Base-by-base conservation (phyloP, 2,888 invertebrate species). In the Thera obeliscata region DNA sequence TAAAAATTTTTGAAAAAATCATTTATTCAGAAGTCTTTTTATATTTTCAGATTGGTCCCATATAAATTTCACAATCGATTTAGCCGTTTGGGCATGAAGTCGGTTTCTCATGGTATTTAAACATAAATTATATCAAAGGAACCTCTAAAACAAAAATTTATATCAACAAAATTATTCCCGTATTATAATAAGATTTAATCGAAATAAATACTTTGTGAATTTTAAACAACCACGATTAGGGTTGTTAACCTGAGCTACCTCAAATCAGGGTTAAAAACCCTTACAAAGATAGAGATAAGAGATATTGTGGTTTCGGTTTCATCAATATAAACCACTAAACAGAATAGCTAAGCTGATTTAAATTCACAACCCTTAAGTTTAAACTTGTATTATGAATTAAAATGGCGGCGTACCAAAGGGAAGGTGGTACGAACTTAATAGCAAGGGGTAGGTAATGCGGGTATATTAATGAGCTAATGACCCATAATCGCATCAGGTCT, bases 361-460 rank as follows among this genome's bases (percentile, higher is more conserved):
- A 56, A 55, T 65, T 62, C 58, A 65, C 58, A 62, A 56, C 58
- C 60, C 43, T 54, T 56, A 59, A 67, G 67, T 73, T 73, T 73
- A 66, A 71, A 69, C 61, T 65, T 52, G 52, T 63, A 67, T 61
- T 69, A 62, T 72, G 61, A 67, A 71, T 58, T 71, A 66, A 66
- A 64, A 61, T 61, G 61, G 55, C 55, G 9, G 22, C 48, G 67
- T 77, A 73, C 77, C 74, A 69, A 55, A 64, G 64, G 7, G 61
- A 52, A 67, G 71, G 59, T 69, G 76, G 74, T 64, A 70, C 77
- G 70, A 64, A 48, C 59, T 67, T 67, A 67, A 71, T 66, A 61
- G 69, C 12, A n/a, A 12, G 52, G 41, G 52, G 35, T 49, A 48
- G 56, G 62, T 67, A 69, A 66, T 43, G 43, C 49, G 61, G 64